These are phyloP conservation scores for Micromesistius poutassou DNA, from an alignment of 2,797 vertebrate species.

Conservation along the genomic window DNA sequence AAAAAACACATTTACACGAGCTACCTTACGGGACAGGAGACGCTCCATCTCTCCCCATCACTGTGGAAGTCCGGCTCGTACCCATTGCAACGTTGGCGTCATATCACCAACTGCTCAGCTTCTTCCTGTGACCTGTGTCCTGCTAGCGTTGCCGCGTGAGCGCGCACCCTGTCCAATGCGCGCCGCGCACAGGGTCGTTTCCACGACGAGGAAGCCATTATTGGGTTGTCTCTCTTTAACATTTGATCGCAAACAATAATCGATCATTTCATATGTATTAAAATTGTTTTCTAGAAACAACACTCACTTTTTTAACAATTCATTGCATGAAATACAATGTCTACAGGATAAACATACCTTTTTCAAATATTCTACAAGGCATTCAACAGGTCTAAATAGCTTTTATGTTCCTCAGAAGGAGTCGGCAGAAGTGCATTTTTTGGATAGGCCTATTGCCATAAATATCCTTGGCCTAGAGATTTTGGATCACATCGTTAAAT, in stretches of 20 bases:
- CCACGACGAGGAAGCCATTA: conserved; percentile 10
- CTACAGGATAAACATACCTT: background rate
- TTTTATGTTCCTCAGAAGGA: background rate
- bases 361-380: background rate
- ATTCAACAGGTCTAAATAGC: background rate
- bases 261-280: too few relatives aligned
- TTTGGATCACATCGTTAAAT: too few relatives aligned
- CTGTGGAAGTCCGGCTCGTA: conserved; percentile 17
- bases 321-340: background rate
- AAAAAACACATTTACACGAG: background rate
- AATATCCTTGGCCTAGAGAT: too few relatives aligned
- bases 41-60: conserved; percentile 49
- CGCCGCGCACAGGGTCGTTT: conserved; percentile 49
- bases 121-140: conserved; percentile 48
- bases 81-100: conserved; percentile 44
- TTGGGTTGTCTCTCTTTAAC: background rate
- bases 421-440: too few relatives aligned
- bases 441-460: too few relatives aligned
- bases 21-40: conserved; percentile 41
- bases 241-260: too few relatives aligned
- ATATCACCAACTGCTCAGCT: conserved; percentile 61
- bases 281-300: too few relatives aligned
- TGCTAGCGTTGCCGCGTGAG: conserved; percentile 54
- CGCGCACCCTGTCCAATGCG: conserved; percentile 46
- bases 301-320: too few relatives aligned